These are phyloP conservation scores for Cataglyphis hispanica DNA, from an alignment of 1,140 invertebrate genomes.

Conservation along the genomic window DNA sequence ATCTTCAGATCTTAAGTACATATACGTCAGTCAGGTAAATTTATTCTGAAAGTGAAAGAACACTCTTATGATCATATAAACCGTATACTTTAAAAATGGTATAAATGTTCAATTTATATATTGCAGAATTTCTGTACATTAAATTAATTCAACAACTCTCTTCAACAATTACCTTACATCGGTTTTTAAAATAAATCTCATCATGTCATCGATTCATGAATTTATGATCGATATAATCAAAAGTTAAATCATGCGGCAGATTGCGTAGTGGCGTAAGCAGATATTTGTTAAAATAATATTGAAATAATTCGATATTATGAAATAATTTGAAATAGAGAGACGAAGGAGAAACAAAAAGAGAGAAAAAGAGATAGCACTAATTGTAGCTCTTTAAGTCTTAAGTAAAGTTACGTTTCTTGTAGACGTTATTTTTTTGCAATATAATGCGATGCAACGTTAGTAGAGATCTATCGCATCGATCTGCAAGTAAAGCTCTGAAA, in stretches of 20 bases:
- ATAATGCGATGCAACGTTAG: conserved; percentile 37
- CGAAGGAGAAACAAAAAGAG: no score
- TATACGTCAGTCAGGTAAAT: conserved; percentile 21
- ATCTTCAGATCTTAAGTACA: conserved; percentile 25
- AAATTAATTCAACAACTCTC: background rate
- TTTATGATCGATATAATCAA: conserved; percentile 3
- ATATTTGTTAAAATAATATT: conserved; percentile 38
- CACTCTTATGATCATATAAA: background rate
- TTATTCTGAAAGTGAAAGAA: conserved; percentile 37
- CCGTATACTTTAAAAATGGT: background rate
- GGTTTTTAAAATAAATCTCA: background rate
- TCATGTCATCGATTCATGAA: conserved; percentile 16
- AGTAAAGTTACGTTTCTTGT: conserved; percentile 7
- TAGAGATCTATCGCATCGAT: conserved; percentile 35
- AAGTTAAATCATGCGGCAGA: background rate
- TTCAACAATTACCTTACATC: background rate
- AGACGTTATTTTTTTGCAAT: background rate
- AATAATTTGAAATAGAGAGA: background rate
- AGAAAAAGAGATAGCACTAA: background rate
- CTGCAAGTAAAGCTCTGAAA: conserved; percentile 67
- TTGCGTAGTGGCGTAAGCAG: background rate
- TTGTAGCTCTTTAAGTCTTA: conserved; percentile 13
- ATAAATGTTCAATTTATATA: background rate
- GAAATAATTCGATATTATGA: no score
- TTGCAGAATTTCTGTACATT: background rate